A percentile compares a stretch with the other conserved stretches of the same genome.
Evolutionary conservation across 1,140 invertebrate genomes (phyloP).

Genomic region (Lasioglossum albipes): DNA sequence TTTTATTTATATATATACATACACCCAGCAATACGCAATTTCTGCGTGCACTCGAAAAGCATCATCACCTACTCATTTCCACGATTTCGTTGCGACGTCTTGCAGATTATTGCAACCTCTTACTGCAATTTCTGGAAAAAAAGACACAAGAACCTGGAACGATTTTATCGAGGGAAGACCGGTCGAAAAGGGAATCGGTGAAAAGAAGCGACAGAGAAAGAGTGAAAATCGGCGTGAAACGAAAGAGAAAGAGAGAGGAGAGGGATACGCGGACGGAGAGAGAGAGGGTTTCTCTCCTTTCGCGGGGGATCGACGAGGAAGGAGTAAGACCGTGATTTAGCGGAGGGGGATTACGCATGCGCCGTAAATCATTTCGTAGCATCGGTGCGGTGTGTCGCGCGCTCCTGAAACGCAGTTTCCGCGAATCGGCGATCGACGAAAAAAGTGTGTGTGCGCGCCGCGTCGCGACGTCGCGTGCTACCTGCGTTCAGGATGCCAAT

Average conservation of each 20-base stretch:
- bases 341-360: constrained; percentile 62
- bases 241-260: too few relatives aligned
- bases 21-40: neutral
- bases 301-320: neutral
- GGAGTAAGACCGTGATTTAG: constrained; percentile 33
- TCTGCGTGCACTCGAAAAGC: neutral
- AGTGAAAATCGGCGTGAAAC: too few relatives aligned
- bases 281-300: neutral
- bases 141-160: too few relatives aligned
- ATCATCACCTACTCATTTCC: too few relatives aligned
- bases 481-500: constrained; percentile 42
- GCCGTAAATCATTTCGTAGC: constrained; percentile 56
- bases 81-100: too few relatives aligned
- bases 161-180: too few relatives aligned
- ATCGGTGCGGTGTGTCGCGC: constrained; percentile 64
- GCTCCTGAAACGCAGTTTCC: constrained; percentile 79
- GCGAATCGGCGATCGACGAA: constrained; percentile 73
- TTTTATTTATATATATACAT: constrained; percentile 62
- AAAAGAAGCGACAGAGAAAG: neutral
- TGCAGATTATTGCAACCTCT: too few relatives aligned
- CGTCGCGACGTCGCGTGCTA: constrained; percentile 43
- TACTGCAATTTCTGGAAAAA: too few relatives aligned
- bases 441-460: constrained; percentile 67
- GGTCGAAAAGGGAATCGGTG: neutral
- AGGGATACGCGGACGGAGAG: too few relatives aligned